These are phyloP conservation scores for Metopolophium dirhodum DNA, from an alignment of 1,140 invertebrate species.

Conservation along the genomic window DNA sequence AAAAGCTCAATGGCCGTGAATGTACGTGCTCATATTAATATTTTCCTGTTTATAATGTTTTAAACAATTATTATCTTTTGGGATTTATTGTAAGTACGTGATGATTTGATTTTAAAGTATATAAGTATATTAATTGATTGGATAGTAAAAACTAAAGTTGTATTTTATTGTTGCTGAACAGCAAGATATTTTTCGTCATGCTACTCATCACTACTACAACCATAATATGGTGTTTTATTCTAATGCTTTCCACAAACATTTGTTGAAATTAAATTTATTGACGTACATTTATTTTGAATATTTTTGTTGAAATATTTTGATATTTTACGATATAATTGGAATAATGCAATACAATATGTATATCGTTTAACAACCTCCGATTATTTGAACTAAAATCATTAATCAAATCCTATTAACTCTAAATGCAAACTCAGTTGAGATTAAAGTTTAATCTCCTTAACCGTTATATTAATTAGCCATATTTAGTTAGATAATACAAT, in stretches of 20 bases:
- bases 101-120: not conserved
- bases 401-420: not conserved
- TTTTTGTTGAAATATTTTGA: not conserved
- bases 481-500: constrained; percentile 11
- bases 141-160: not conserved
- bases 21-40: not conserved
- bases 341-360: not conserved
- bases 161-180: not conserved
- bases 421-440: not conserved
- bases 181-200: not conserved
- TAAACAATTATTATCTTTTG: not conserved
- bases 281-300: too few relatives aligned
- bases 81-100: not conserved
- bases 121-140: not conserved
- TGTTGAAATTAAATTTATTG: too few relatives aligned
- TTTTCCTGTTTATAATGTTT: not conserved
- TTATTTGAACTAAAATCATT: not conserved
- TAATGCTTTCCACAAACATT: too few relatives aligned
- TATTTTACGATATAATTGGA: not conserved
- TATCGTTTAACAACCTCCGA: not conserved
- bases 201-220: not conserved
- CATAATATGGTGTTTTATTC: not conserved
- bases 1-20: too few relatives aligned
- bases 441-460: constrained; percentile 12
- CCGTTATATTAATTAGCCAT: not conserved